Evolutionary conservation across 2,797 vertebrate genomes (phyloP).

Genomic region (Channa striata): DNA sequence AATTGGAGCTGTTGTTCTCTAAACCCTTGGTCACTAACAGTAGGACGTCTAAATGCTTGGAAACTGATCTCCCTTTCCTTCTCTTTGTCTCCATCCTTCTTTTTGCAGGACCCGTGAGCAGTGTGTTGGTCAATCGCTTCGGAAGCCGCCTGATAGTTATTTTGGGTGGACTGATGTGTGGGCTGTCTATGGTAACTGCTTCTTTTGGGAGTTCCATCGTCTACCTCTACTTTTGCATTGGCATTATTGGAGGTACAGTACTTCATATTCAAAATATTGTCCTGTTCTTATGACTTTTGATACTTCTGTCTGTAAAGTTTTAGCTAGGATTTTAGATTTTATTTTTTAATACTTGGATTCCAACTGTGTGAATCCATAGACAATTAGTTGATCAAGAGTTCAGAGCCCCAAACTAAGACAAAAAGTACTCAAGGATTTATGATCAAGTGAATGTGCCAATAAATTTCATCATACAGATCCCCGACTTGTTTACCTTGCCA

Average conservation of each 20-base stretch:
- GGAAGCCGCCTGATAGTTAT: constrained; percentile 88
- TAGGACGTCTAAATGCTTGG: background rate
- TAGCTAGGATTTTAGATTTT: background rate
- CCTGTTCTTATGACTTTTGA: background rate
- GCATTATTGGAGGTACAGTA: constrained; percentile 87
- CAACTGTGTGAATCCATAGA: background rate
- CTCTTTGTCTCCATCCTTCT: background rate
- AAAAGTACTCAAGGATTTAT: background rate
- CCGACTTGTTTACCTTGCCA: constrained; percentile 27
- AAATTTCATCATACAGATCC: constrained; percentile 7
- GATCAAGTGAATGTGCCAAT: background rate
- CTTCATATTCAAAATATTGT: background rate
- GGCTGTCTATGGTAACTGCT: constrained; percentile 83
- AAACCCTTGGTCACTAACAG: constrained; percentile 1
- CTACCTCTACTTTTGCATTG: constrained; percentile 86
- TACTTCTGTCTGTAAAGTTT: background rate
- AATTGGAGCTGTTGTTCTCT: constrained; percentile 9
- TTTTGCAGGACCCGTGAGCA: constrained; percentile 86
- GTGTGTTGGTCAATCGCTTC: constrained; percentile 84
- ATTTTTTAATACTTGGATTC: background rate
- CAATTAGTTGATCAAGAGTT: background rate
- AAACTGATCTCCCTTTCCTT: background rate
- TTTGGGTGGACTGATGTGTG: constrained; percentile 85
- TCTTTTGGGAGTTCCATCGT: constrained; percentile 87
- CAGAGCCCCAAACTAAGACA: constrained; percentile 4